A percentile compares a stretch with the other conserved stretches of the same genome.
Conservation (phyloP, 2,888 invertebrate genomes). For the Anoplius nigerrimus region DNA sequence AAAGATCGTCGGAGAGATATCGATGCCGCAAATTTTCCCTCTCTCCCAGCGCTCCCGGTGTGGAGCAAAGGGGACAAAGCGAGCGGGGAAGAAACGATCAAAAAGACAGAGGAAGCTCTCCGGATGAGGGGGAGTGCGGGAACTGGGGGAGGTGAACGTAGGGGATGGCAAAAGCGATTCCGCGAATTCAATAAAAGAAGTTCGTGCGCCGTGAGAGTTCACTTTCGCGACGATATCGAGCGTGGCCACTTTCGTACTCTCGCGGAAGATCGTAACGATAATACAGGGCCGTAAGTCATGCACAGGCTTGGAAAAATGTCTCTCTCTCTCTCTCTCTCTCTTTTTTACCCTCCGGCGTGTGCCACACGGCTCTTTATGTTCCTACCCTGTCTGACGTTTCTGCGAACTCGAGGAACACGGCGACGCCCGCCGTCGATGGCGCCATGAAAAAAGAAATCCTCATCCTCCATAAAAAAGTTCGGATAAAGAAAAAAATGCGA, state of each 20-base stretch:
- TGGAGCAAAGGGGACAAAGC: no score
- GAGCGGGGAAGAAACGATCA: no score
- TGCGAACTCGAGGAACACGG: constrained; percentile 39
- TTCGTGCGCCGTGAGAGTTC: constrained; percentile 34
- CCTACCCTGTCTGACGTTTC: constrained; percentile 23
- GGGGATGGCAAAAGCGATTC: constrained; percentile 8
- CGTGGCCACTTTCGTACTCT: constrained; percentile 15
- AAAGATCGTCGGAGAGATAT: no score
- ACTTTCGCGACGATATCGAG: constrained; percentile 55
- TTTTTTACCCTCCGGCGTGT: background rate
- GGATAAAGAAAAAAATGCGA: no score
- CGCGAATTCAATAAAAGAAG: constrained; percentile 55
- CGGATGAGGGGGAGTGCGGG: constrained; percentile 22
- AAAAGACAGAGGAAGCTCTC: no score
- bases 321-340: constrained; percentile 18
- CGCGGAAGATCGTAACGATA: constrained; percentile 51
- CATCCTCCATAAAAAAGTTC: no score
- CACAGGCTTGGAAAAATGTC: constrained; percentile 36
- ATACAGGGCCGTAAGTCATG: constrained; percentile 53
- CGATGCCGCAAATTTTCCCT: no score
- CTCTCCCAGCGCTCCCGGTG: no score
- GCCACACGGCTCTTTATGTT: background rate
- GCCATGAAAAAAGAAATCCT: no score
- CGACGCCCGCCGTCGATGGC: constrained; percentile 5
- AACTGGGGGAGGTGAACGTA: constrained; percentile 35